These are phyloP conservation scores for Cactoblastis cactorum DNA, from an alignment of 2,888 invertebrate species.

Conservation along the genomic window DNA sequence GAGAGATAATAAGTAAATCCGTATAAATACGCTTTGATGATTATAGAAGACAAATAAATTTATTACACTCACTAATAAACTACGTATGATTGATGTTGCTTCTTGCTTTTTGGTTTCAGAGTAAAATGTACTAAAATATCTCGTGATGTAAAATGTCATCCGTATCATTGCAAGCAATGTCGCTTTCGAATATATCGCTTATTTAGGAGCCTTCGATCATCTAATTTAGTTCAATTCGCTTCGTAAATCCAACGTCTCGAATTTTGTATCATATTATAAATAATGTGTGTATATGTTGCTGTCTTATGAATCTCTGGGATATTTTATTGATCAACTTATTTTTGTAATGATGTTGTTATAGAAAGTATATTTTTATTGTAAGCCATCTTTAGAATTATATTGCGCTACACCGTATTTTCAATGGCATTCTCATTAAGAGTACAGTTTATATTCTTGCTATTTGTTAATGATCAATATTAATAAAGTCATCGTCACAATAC, in stretches of 20 bases:
- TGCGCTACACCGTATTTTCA: slow-evolving; percentile 38
- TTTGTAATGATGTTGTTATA: slow-evolving; percentile 52
- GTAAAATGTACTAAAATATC: no score
- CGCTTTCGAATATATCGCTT: background rate
- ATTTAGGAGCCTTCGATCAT: slow-evolving; percentile 11
- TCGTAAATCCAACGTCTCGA: slow-evolving; percentile 16
- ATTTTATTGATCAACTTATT: slow-evolving; percentile 60
- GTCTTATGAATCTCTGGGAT: slow-evolving; percentile 50
- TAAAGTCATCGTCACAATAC: background rate
- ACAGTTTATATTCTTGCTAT: background rate
- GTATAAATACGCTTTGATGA: no score
- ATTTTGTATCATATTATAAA: slow-evolving; percentile 34
- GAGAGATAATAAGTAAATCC: background rate
- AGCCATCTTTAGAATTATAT: slow-evolving; percentile 71
- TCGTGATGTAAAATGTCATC: no score
- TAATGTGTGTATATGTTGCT: slow-evolving; percentile 41
- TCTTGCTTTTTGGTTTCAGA: no score
- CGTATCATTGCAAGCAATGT: background rate
- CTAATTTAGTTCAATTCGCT: slow-evolving; percentile 21
- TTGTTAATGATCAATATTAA: background rate
- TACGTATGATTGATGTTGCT: no score
- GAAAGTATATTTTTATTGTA: slow-evolving; percentile 61
- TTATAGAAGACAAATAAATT: no score
- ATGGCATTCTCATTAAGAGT: background rate
- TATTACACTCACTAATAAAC: no score